These are phyloP conservation scores for Drosophila pachea DNA, from an alignment of 1,140 invertebrate species.

Conservation along the genomic window DNA sequence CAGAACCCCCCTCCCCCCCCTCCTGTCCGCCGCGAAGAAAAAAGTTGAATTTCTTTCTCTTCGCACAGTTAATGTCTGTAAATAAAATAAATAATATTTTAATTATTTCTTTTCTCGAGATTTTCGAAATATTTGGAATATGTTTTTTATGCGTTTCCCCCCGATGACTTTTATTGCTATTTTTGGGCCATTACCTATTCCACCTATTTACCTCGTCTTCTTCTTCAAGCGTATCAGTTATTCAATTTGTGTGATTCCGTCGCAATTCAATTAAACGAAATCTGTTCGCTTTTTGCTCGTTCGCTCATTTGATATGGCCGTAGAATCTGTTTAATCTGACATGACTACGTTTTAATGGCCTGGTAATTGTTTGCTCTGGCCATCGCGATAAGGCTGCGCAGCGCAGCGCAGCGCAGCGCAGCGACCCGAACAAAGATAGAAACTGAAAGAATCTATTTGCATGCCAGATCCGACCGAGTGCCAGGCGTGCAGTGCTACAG, in stretches of 20 bases:
- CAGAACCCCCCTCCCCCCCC: too few species aligned
- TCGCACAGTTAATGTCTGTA: too few species aligned
- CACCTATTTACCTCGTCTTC: too few species aligned
- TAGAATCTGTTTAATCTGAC: constrained; percentile 56
- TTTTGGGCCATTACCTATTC: too few species aligned
- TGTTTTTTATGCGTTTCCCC: too few species aligned
- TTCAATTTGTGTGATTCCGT: constrained; percentile 48
- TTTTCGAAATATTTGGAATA: too few species aligned
- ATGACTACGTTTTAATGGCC: constrained; percentile 68
- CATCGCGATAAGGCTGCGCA: constrained; percentile 60
- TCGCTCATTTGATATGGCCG: constrained; percentile 8
- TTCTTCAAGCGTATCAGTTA: constrained; percentile 48
- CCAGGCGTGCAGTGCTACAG: constrained; percentile 4
- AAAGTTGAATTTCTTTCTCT: too few species aligned
- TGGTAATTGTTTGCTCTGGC: constrained; percentile 63
- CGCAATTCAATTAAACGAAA: constrained; percentile 66
- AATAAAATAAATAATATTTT: too few species aligned
- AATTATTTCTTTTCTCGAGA: too few species aligned
- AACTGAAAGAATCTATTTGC: constrained; percentile 24
- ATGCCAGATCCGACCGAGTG: neutral
- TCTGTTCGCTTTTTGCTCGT: constrained; percentile 14
- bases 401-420: too few species aligned
- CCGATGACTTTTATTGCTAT: too few species aligned
- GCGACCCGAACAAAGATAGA: constrained; percentile 45
- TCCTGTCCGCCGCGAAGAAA: too few species aligned